phyloP scores from a whole-genome alignment of 2,888 invertebrate species.

The Allygus modestus region DNA sequence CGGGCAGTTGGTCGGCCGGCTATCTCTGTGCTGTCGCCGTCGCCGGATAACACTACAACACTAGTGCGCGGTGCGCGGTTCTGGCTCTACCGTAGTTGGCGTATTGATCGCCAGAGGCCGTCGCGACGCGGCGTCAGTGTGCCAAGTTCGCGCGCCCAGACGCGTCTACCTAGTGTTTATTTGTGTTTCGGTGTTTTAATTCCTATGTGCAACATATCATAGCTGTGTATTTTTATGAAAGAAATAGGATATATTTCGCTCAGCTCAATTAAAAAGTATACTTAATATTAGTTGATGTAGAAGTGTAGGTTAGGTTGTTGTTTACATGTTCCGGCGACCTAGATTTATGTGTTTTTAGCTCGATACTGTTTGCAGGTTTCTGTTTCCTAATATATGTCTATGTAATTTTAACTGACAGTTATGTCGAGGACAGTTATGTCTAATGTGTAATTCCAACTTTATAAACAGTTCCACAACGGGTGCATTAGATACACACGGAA shows the following conservation, averaged over 20 bases:
- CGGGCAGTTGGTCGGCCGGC: not conserved
- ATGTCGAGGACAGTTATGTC: too few species aligned
- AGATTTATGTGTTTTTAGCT: not conserved
- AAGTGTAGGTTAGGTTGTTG: conserved; percentile 25
- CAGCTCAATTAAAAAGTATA: too few species aligned
- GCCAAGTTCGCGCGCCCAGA: conserved; percentile 2
- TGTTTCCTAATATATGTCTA: too few species aligned
- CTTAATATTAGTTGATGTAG: too few species aligned
- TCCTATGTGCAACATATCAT: not conserved
- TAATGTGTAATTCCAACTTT: too few species aligned
- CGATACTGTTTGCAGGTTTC: not conserved
- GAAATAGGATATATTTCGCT: too few species aligned
- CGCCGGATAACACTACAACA: conserved; percentile 12
- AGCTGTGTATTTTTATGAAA: too few species aligned
- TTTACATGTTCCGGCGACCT: conserved; percentile 9
- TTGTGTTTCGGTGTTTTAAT: conserved; percentile 5
- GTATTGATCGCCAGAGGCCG: conserved; percentile 32
- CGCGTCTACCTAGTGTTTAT: not conserved
- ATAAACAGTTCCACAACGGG: too few species aligned
- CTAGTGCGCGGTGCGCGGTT: not conserved
- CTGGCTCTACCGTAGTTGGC: not conserved
- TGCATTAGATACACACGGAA: too few species aligned
- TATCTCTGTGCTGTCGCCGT: not conserved
- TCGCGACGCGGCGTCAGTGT: conserved; percentile 23
- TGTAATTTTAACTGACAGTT: too few species aligned